Evolutionary conservation across 2,888 invertebrate genomes (phyloP), one percentile per base, ranked within the genome.

Genomic region (Scrobipalpa atriplicella): DNA sequence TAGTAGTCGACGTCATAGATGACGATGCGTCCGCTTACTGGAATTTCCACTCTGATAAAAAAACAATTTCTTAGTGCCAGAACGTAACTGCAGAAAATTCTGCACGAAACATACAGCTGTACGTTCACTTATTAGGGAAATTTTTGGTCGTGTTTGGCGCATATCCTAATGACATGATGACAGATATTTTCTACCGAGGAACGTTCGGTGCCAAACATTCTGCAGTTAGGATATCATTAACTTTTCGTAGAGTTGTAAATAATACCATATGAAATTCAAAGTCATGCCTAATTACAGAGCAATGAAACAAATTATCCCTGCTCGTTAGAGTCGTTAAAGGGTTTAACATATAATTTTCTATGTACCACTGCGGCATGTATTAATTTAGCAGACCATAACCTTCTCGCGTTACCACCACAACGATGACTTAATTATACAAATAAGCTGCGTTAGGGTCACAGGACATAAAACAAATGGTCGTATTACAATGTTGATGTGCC

Each of bases 401-500:
- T 56, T 29, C 56, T 29, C 56, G n/a, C 10, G 11, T 56, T 56
- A 19, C 56, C n/a, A 56, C 29, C 56, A 11, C 36, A 29, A 56
- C 13, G 56, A 29, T 10, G 11, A 56, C 56, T 56, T 56, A 56
- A 56, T 52, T 18, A 19, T 52, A 52, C 52, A 52, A 52, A 52
- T 56, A 56, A 56, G 29, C 29, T n/a, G 36, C 2, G 52, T 52
- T 19, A 19, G 7, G 7, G 10, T 61, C 18, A 43, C 41, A 7
- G 43, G 29, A 19, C 62, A 56, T 41, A 13, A 61, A 41, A 62
- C 43, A 21, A 62, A 62, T 43, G 43, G 19, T 43, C 62, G 43
- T 52, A 63, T 63, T 52, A 63, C 51, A 18, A 47, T 16, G 52
- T 63, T 10, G 18, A 36, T 63, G 52, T 38, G 18, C 16, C 52